Percentiles rank a stretch among this genome's conserved stretches.
These are phyloP conservation scores for Chloroceryle inda DNA, from an alignment of 2,797 vertebrate species.

Conservation along the genomic window DNA sequence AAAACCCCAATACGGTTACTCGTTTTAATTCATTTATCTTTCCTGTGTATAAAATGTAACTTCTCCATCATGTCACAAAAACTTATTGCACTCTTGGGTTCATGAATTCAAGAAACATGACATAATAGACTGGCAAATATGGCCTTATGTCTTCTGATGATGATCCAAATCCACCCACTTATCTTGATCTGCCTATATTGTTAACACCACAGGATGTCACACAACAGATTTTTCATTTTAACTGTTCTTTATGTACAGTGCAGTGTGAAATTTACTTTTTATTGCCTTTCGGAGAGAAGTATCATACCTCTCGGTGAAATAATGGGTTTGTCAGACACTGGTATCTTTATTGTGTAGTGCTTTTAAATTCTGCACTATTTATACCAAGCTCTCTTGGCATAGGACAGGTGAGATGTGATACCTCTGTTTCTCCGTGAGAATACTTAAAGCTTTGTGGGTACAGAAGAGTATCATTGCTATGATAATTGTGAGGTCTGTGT, in stretches of 20 bases:
- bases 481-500: neutral
- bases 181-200: slow-evolving; percentile 72
- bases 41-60: slow-evolving; percentile 44
- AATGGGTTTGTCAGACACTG: slow-evolving; percentile 74
- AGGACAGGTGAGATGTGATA: slow-evolving; percentile 68
- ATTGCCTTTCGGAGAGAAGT: slow-evolving; percentile 59
- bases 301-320: slow-evolving; percentile 74
- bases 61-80: slow-evolving; percentile 66
- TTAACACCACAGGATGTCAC: slow-evolving; percentile 70
- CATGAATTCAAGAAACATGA: slow-evolving; percentile 69
- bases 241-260: slow-evolving; percentile 68
- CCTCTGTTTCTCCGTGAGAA: slow-evolving; percentile 9
- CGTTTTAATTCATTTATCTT: slow-evolving; percentile 66
- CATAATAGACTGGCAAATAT: slow-evolving; percentile 68
- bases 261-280: slow-evolving; percentile 69
- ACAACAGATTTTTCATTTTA: slow-evolving; percentile 69
- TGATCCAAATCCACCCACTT: slow-evolving; percentile 71
- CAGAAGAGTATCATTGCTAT: neutral
- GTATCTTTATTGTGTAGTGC: slow-evolving; percentile 74
- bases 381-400: slow-evolving; percentile 41
- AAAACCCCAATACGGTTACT: neutral
- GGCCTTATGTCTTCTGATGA: slow-evolving; percentile 72
- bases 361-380: slow-evolving; percentile 75
- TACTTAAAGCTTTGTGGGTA: neutral
- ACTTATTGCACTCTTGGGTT: slow-evolving; percentile 65